Conservation (phyloP, 2,888 invertebrate genomes). For the Cheilosia scutellata region DNA sequence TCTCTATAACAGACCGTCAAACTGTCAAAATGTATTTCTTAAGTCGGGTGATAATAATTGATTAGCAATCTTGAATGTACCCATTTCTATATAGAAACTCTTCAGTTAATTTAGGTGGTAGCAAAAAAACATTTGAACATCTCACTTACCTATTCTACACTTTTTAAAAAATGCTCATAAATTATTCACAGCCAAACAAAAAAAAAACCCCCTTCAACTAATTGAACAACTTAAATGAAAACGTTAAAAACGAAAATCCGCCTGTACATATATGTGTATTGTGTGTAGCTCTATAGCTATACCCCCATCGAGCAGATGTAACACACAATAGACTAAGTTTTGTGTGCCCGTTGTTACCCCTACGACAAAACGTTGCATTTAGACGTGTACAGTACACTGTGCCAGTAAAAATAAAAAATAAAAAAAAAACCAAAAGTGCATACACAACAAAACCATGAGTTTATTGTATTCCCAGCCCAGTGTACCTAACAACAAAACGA, state of each 20-base stretch:
- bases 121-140: slow-evolving; percentile 9
- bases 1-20: too few species aligned
- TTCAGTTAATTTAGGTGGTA: too few species aligned
- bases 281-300: not conserved
- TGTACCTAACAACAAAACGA: slow-evolving; percentile 22
- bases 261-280: not conserved
- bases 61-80: too few species aligned
- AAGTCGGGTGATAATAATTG: too few species aligned
- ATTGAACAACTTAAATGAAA: slow-evolving; percentile 52
- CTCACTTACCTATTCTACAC: slow-evolving; percentile 28
- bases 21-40: too few species aligned
- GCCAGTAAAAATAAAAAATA: slow-evolving; percentile 12
- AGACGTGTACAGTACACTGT: not conserved
- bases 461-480: not conserved
- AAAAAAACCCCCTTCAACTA: slow-evolving; percentile 33
- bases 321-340: not conserved
- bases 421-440: slow-evolving; percentile 18
- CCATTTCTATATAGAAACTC: too few species aligned
- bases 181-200: slow-evolving; percentile 9
- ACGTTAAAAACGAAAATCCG: slow-evolving; percentile 29
- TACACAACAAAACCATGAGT: slow-evolving; percentile 19
- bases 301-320: slow-evolving; percentile 8
- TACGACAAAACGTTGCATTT: slow-evolving; percentile 10
- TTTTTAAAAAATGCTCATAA: slow-evolving; percentile 15
- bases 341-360: slow-evolving; percentile 1